Evolutionary conservation across 2,888 invertebrate species (phyloP), one percentile per base, ranked within the genome.

Genomic region (Fragum whitleyi): DNA sequence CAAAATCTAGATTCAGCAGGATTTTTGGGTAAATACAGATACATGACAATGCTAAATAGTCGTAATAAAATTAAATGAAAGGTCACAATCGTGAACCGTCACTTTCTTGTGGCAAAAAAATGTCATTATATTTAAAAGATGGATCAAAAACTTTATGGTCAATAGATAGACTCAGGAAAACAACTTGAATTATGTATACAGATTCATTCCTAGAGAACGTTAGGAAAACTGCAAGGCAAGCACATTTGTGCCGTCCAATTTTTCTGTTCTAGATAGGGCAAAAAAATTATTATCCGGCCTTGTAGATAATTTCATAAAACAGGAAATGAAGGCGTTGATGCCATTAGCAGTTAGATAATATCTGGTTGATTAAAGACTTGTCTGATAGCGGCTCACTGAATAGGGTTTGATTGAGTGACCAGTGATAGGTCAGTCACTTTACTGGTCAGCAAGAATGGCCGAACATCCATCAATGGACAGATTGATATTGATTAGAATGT

Each of bases 291-390:
- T 62, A n/a, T 36, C 62, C 28, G n/a, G 36, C 62, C 29, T 62
- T 9, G 32, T 36, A 28, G 62, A 62, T 62, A 36, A 62, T 62
- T 62, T 62, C 62, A 59, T 59, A 59, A 59, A 59, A 59, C 59
- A 23, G 59, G 39, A 65, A 65, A 42, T 42, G 42, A 65, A 42
- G 21, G 39, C 42, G 11, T 26, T 26, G 42, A 32, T 11, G 36
- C 39, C 29, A 39, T 65, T 39, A 65, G 65, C 23, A 14, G 65
- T 65, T 42, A 65, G 65, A 65, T 65, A 42, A 65, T 65, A 65
- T 65, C 42, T 21, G 36, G 21, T 65, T 65, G 65, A 65, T 65
- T 65, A 65, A 65, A 47, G 65, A 29, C 39, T 65, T 21, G 36
- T n/a, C 65, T 42, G 65, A 21, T 42, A 14, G 21, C 23, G 19